phyloP scores from a whole-genome alignment of 2,888 invertebrate genomes.

The Oscheius sp. region DNA sequence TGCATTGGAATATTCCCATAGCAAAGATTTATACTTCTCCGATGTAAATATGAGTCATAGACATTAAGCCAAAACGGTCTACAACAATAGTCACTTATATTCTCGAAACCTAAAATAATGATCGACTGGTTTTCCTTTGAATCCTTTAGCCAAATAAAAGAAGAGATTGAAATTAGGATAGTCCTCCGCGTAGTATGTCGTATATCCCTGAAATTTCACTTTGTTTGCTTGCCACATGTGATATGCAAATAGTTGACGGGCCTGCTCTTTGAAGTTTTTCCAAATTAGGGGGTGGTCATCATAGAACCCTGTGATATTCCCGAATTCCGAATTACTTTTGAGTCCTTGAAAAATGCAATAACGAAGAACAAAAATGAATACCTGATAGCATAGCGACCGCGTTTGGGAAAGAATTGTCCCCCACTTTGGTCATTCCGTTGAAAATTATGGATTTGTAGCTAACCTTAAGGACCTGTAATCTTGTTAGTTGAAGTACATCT shows the following conservation, averaged over 20 bases:
- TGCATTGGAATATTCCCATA: slow-evolving; percentile 66
- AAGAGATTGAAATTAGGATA: slow-evolving; percentile 71
- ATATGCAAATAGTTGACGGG: slow-evolving; percentile 6
- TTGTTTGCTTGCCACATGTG: slow-evolving; percentile 10
- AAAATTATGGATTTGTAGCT: slow-evolving; percentile 43
- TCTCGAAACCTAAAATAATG: slow-evolving; percentile 69
- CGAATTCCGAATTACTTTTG: slow-evolving; percentile 38
- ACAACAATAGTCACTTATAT: not conserved
- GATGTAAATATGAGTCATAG: slow-evolving; percentile 67
- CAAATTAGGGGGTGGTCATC: slow-evolving; percentile 71
- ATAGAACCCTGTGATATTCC: slow-evolving; percentile 57
- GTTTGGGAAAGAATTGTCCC: slow-evolving; percentile 72
- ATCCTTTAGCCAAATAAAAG: slow-evolving; percentile 71
- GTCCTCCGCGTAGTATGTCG: slow-evolving; percentile 72
- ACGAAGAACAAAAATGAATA: not conserved
- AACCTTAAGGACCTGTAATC: slow-evolving; percentile 33
- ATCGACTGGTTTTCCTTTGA: slow-evolving; percentile 70
- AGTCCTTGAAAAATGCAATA: slow-evolving; percentile 30
- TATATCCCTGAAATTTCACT: slow-evolving; percentile 57
- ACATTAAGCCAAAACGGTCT: slow-evolving; percentile 67
- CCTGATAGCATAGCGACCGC: slow-evolving; percentile 71
- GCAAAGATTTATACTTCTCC: slow-evolving; percentile 61
- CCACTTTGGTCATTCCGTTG: slow-evolving; percentile 72
- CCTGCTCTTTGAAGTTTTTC: slow-evolving; percentile 66
- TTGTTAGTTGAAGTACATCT: slow-evolving; percentile 25